These are phyloP conservation scores for Xyrauchen texanus DNA, from an alignment of 2,113 vertebrate species.

Conservation along the genomic window DNA sequence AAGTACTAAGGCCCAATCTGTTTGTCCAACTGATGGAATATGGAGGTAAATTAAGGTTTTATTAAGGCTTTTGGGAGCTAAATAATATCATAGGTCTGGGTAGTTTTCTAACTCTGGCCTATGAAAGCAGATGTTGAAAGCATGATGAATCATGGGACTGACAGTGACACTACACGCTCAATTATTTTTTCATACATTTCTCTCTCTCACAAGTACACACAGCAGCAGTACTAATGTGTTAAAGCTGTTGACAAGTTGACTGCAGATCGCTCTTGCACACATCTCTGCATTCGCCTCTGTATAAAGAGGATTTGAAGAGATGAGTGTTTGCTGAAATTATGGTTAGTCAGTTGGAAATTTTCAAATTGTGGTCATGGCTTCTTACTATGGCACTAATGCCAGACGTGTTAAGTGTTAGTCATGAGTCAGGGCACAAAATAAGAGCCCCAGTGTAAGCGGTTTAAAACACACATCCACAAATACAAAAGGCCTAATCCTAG, in stretches of 20 bases:
- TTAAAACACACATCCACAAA: background rate
- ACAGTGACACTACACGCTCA: background rate
- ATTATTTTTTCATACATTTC: background rate
- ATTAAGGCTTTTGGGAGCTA: background rate
- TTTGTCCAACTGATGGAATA: too few species aligned
- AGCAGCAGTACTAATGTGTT: conserved; percentile 23
- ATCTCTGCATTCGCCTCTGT: conserved; percentile 40
- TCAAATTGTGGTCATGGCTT: conserved; percentile 31
- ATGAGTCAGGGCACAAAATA: conserved; percentile 38
- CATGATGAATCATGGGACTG: background rate
- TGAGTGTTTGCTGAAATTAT: conserved; percentile 37
- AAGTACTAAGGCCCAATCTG: background rate
- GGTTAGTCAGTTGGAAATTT: conserved; percentile 35
- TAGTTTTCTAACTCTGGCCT: background rate
- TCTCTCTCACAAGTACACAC: conserved; percentile 2
- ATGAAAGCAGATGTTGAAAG: background rate
- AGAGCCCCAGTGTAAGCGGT: conserved; percentile 11
- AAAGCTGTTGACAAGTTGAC: conserved; percentile 29
- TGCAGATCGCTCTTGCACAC: conserved; percentile 4
- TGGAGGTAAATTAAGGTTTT: too few species aligned
- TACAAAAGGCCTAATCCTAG: background rate
- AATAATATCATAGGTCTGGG: background rate
- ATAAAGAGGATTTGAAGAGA: conserved; percentile 43
- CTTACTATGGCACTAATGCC: conserved; percentile 26
- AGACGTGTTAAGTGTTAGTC: conserved; percentile 38